phyloP scores from a whole-genome alignment of 1,140 invertebrate species.

The Odontomachus brunneus region DNA sequence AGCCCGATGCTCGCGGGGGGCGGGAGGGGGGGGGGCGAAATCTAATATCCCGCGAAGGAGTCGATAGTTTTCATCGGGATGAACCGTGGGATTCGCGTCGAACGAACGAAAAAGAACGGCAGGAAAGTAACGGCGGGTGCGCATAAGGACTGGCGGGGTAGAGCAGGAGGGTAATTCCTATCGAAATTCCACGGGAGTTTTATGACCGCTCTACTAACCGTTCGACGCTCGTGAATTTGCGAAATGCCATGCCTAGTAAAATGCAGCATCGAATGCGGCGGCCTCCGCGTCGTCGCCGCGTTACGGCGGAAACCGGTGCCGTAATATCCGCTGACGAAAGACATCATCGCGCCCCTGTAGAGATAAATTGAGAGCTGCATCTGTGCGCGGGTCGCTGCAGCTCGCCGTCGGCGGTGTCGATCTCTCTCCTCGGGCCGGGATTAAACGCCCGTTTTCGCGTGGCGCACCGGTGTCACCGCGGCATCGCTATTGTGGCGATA shows the following conservation, averaged over 20 bases:
- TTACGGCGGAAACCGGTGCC: neutral
- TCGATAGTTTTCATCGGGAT: constrained; percentile 60
- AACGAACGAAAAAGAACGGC: constrained; percentile 46
- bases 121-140: constrained; percentile 38
- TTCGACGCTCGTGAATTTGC: constrained; percentile 63
- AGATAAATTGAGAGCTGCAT: constrained; percentile 53
- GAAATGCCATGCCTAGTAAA: constrained; percentile 57
- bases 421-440: constrained; percentile 15
- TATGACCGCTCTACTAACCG: constrained; percentile 56
- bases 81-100: constrained; percentile 39
- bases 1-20: constrained; percentile 37
- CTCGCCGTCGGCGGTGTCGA: neutral
- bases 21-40: no score
- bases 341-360: constrained; percentile 18
- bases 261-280: constrained; percentile 43
- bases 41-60: constrained; percentile 56
- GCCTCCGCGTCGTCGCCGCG: neutral
- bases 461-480: neutral
- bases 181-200: constrained; percentile 63
- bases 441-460: constrained; percentile 34
- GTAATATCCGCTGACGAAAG: constrained; percentile 62
- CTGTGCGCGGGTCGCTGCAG: neutral
- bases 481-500: constrained; percentile 27
- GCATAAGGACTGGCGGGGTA: neutral
- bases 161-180: constrained; percentile 48